Base-by-base conservation (phyloP, 2,888 invertebrate genomes). In the Pterostichus niger region DNA sequence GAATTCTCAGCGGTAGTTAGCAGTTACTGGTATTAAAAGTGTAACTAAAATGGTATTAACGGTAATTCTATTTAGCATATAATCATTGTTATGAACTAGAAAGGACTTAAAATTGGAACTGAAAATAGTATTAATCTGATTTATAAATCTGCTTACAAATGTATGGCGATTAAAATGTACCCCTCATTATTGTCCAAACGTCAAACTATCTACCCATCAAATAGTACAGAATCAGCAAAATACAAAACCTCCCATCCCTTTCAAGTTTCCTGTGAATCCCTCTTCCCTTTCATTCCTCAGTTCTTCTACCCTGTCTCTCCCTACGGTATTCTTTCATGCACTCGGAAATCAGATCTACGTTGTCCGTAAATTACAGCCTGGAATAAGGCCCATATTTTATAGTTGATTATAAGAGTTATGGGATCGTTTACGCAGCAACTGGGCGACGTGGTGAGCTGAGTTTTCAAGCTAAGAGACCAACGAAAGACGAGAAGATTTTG, bases 321-420 rank as follows among this genome's bases (percentile, higher is more conserved):
- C 76, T 15, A 15, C 56, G 54, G 31, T 76, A 76, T 56, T 76
- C 76, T 76, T 56, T 56, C 52, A 76, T 76, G 33, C 75, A 54
- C 68, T 52, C 54, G n/a, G 76, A 56, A 76, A 76, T 76, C 76
- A 76, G 54, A 76, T 76, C 76, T 76, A 17, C 76, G 76, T 52
- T 76, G 78, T 78, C 40, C 56, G 78, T 78, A 78, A 78, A 78
- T 78, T 78, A 78, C 78, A 46, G 56, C 40, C 24, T 78, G 78
- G 78, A 78, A 78, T 78, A 78, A 78, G 31, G 78, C 61, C 78
- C 78, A 78, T 78, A 78, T 78, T 78, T 78, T 78, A 78, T 78
- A 61, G 17, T 78, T 78, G 78, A 78, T 78, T 78, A 56, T 59
- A 78, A 78, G 78, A 78, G 78, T 78, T 78, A 78, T 78, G 61